Conservation (phyloP, 1,140 invertebrate species). For the Pteromalus puparum region DNA sequence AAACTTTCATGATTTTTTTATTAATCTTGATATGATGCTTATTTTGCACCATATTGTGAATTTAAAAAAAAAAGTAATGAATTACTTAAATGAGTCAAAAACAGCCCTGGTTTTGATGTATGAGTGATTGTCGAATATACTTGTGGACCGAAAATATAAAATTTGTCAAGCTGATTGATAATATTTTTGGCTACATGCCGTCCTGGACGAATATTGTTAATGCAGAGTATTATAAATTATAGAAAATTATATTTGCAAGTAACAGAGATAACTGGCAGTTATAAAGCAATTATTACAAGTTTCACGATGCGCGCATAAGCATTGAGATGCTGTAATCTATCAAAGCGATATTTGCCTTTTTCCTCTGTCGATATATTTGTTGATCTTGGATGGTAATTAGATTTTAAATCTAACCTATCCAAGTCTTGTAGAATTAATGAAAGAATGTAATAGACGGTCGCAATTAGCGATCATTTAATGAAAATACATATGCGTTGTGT, state of each 20-base stretch:
- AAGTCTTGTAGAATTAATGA: slow-evolving; percentile 53
- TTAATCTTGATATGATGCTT: slow-evolving; percentile 30
- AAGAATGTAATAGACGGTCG: slow-evolving; percentile 53
- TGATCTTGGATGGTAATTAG: slow-evolving; percentile 50
- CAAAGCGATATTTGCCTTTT: slow-evolving; percentile 53
- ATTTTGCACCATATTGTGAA: not conserved
- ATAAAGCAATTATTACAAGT: slow-evolving; percentile 51
- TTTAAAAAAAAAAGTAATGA: slow-evolving; percentile 12
- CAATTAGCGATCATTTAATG: slow-evolving; percentile 46
- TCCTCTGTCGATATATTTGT: slow-evolving; percentile 55
- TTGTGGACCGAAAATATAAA: slow-evolving; percentile 54
- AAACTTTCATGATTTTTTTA: slow-evolving; percentile 51
- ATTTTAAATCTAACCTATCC: slow-evolving; percentile 49
- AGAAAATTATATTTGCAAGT: slow-evolving; percentile 54
- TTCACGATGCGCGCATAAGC: slow-evolving; percentile 45
- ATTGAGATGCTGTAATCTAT: slow-evolving; percentile 52
- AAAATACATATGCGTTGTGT: slow-evolving; percentile 54
- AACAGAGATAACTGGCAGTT: slow-evolving; percentile 49
- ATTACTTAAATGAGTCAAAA: not conserved
- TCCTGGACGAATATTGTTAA: slow-evolving; percentile 53
- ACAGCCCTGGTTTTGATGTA: slow-evolving; percentile 49
- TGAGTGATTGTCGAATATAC: slow-evolving; percentile 46
- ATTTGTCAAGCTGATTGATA: slow-evolving; percentile 51
- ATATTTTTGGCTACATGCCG: slow-evolving; percentile 55
- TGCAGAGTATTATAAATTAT: slow-evolving; percentile 55